Evolutionary conservation across 2,113 vertebrate genomes (phyloP).

Genomic region (Rhinichthys klamathensis): DNA sequence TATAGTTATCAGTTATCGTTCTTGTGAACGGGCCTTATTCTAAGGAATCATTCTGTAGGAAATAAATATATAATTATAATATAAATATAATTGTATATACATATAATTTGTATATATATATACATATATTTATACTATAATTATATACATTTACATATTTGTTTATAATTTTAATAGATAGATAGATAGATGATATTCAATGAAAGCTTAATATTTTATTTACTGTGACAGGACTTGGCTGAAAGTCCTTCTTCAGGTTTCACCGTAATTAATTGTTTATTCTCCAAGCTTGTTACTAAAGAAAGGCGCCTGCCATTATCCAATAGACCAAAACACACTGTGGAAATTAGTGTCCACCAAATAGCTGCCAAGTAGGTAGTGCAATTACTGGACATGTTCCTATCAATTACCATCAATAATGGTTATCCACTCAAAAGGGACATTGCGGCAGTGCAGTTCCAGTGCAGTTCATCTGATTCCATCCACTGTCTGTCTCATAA

Average conservation of each 20-base stretch:
- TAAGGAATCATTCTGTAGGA: too few relatives aligned
- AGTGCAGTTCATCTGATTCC: background rate
- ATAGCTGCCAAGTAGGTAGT: constrained; percentile 23
- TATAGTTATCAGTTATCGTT: too few relatives aligned
- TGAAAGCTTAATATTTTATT: too few relatives aligned
- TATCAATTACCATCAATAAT: constrained; percentile 22
- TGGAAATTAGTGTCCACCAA: constrained; percentile 13
- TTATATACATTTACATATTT: too few relatives aligned
- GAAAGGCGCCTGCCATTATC: background rate
- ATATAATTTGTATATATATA: too few relatives aligned
- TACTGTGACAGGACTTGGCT: background rate
- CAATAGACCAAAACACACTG: background rate
- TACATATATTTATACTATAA: too few relatives aligned
- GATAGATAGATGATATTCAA: too few relatives aligned
- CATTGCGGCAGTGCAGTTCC: background rate
- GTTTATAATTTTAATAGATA: too few relatives aligned
- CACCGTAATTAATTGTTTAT: constrained; percentile 23
- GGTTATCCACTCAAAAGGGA: background rate
- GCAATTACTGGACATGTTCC: constrained; percentile 9
- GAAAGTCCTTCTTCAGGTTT: background rate
- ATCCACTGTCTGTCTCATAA: background rate
- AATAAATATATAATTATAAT: too few relatives aligned
- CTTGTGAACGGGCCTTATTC: too few relatives aligned
- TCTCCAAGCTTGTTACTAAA: background rate
- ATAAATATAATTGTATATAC: too few relatives aligned